A percentile compares a stretch with the other conserved stretches of the same genome.
Evolutionary conservation across 1,140 invertebrate genomes (phyloP).

Genomic region (Drosophila parvula): DNA sequence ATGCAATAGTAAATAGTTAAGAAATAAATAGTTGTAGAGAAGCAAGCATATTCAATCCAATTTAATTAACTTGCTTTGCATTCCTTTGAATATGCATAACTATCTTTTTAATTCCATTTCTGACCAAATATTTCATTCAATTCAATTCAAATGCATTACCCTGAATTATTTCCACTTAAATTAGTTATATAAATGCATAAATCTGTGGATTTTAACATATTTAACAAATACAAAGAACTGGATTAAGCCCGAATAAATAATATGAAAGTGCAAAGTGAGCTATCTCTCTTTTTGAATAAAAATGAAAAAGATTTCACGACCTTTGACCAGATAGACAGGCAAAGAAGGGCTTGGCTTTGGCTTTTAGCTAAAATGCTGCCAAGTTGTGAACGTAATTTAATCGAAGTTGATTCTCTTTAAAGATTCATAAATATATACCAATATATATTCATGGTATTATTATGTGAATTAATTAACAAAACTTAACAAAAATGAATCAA

Average conservation of each 20-base stretch:
- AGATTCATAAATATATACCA: too few species aligned
- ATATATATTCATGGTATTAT: too few species aligned
- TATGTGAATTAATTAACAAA: too few species aligned
- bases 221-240: constrained; percentile 5
- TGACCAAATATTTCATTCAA: neutral
- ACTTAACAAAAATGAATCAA: too few species aligned
- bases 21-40: neutral
- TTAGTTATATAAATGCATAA: neutral
- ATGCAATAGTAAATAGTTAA: neutral
- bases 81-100: neutral
- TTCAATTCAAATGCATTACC: constrained; percentile 1
- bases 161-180: neutral
- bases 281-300: constrained; percentile 3
- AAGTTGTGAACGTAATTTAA: too few species aligned
- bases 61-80: neutral
- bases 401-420: too few species aligned
- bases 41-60: neutral
- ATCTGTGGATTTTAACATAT: constrained; percentile 13
- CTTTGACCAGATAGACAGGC: constrained; percentile 24
- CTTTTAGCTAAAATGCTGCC: too few species aligned
- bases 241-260: neutral
- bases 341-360: too few species aligned
- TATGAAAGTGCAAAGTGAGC: neutral
- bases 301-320: constrained; percentile 13
- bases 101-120: neutral